Base-by-base conservation (phyloP, 2,888 invertebrate species). In the Ornithoptera alexandrae region DNA sequence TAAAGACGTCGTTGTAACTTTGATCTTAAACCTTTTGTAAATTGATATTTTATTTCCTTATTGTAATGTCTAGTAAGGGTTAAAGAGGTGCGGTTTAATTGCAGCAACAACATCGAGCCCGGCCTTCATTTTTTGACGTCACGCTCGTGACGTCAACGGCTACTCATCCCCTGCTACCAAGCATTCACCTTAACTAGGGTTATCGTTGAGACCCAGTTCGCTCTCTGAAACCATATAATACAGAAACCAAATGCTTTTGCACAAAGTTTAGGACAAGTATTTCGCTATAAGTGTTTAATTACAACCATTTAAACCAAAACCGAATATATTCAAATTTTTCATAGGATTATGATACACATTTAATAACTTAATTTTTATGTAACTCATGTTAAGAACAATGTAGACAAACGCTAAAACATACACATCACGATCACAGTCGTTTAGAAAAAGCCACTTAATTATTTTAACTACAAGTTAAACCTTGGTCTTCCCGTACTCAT, bases 111-210 rank as follows among this genome's bases (percentile, higher is more conserved):
- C 42, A 56, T 58, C n/a, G 59, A 50, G 62, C 70, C 70, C 66
- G 66, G 70, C 70, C 66, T 59, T 66, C 62, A 36, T 57, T 42
- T 75, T 68, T 84, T 86, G 90, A 91, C 92, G 91, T 90, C 90
- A 90, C 82, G 72, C 74, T 73, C 66, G 84, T 90, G 90, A 90
- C 92, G 92, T 90, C 90, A 89, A 81, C 68, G 68, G 73, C 82
- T 80, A 80, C 87, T 86, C 86, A 87, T 50, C 58, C 69, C 59
- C 42, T 22, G 20, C 60, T n/a, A 50, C 18, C 15, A 50, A 50
- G 68, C 30, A n/a, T 36, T 57, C 56, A 57, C 62, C 62, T 58
- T 62, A 39, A 39, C 56, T n/a, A 42, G 12, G 30, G 46, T 69
- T 57, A 20, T 46, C 56, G 39, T 57, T 20, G 57, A 69, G 57